These are phyloP conservation scores for Mormyrus lacerda DNA, from an alignment of 2,113 vertebrate species.

Conservation along the genomic window DNA sequence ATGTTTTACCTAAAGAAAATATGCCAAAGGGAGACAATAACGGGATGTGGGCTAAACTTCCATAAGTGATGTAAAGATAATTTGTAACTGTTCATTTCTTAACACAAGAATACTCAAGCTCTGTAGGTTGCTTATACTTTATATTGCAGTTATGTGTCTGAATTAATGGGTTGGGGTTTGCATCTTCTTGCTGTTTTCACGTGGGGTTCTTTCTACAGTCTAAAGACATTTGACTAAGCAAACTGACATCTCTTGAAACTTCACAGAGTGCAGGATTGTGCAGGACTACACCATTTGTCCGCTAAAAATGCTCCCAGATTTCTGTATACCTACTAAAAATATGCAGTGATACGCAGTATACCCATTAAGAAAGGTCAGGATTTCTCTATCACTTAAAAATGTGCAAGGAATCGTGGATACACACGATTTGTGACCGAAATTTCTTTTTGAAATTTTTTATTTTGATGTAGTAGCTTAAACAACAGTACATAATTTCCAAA, in stretches of 20 bases:
- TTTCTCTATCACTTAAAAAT: neutral
- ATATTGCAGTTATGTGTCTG: neutral
- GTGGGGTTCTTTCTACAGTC: neutral
- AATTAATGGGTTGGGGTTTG: neutral
- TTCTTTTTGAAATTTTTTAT: too few species aligned
- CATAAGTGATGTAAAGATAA: neutral
- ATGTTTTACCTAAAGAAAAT: neutral
- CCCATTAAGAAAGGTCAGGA: too few species aligned
- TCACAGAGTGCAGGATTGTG: neutral
- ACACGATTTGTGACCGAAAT: neutral
- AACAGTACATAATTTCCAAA: too few species aligned
- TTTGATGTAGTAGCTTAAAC: too few species aligned
- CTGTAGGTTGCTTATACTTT: neutral
- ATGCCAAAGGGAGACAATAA: neutral
- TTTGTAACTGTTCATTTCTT: neutral
- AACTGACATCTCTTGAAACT: neutral
- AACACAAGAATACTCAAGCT: neutral
- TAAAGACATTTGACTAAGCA: neutral
- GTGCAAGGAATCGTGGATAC: neutral
- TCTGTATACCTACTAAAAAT: too few species aligned
- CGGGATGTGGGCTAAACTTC: neutral
- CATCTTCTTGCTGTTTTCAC: neutral
- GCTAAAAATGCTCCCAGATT: too few species aligned
- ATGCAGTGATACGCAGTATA: too few species aligned
- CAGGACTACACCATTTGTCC: too few species aligned